phyloP scores from a whole-genome alignment of 2,888 invertebrate genomes.

The Melikaiella ostensackeni region DNA sequence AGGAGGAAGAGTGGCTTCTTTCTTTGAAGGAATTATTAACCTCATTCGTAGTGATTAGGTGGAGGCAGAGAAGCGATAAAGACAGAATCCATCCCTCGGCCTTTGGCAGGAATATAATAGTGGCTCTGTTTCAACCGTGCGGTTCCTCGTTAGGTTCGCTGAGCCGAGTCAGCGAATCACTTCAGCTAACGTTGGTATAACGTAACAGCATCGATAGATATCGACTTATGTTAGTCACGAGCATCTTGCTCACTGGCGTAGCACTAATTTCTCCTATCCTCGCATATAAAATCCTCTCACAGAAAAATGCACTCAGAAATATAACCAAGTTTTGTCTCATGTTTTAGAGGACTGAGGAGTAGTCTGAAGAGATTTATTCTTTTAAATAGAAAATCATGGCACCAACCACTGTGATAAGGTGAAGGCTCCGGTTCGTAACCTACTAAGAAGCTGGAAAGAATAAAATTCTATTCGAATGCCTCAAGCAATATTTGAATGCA shows the following conservation, averaged over 20 bases:
- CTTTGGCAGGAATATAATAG: constrained; percentile 61
- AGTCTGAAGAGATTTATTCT: no score
- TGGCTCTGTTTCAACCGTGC: constrained; percentile 61
- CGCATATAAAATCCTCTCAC: not conserved
- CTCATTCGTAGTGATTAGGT: constrained; percentile 52
- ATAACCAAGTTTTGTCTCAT: no score
- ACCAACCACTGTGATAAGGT: no score
- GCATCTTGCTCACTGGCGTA: constrained; percentile 52
- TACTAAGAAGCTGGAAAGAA: no score
- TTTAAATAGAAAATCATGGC: no score
- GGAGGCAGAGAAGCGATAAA: constrained; percentile 51
- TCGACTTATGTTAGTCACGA: constrained; percentile 59
- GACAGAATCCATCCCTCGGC: constrained; percentile 48
- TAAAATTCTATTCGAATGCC: no score
- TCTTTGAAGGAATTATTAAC: constrained; percentile 38
- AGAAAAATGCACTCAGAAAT: not conserved
- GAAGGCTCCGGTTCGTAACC: no score
- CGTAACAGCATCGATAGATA: constrained; percentile 64
- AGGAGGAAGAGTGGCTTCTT: constrained; percentile 39
- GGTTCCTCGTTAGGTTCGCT: constrained; percentile 63
- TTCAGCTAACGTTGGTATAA: constrained; percentile 61
- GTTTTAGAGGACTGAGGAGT: no score
- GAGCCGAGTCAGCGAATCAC: constrained; percentile 62
- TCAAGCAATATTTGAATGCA: no score
- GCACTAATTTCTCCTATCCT: constrained; percentile 1